Evolutionary conservation across 1,140 invertebrate genomes (phyloP).

Genomic region (Drosophila gunungcola): DNA sequence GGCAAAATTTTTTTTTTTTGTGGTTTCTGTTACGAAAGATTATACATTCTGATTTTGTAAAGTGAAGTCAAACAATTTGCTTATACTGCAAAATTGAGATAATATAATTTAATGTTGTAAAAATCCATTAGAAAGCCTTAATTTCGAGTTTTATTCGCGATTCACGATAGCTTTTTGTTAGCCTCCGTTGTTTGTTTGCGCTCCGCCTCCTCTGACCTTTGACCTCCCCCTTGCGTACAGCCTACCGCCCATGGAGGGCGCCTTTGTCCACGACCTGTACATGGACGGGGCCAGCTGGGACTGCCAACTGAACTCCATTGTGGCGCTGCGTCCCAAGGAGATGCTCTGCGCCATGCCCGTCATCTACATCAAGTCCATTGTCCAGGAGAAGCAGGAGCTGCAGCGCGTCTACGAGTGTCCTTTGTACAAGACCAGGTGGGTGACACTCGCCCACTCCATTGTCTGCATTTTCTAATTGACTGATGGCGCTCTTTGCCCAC

Average conservation of each 20-base stretch:
- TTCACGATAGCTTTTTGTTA: slow-evolving; percentile 18
- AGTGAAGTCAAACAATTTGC: no score
- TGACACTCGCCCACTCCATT: background rate
- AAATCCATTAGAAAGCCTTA: no score
- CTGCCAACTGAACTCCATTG: slow-evolving; percentile 90
- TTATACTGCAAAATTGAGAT: no score
- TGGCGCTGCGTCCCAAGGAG: slow-evolving; percentile 95
- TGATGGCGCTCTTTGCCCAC: slow-evolving; percentile 1
- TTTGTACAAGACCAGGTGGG: slow-evolving; percentile 94
- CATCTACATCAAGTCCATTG: slow-evolving; percentile 94
- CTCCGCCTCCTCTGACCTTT: background rate
- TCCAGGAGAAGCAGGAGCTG: slow-evolving; percentile 95
- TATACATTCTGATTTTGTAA: no score
- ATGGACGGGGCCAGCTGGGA: slow-evolving; percentile 99
- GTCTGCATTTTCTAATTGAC: background rate
- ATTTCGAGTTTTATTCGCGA: background rate
- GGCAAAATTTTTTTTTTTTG: no score
- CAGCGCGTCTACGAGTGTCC: slow-evolving; percentile 96
- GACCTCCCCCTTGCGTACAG: slow-evolving; percentile 79
- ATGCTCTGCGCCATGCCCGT: slow-evolving; percentile 96
- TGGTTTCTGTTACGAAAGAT: no score
- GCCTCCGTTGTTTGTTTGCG: background rate
- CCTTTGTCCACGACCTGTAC: slow-evolving; percentile 95
- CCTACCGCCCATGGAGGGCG: slow-evolving; percentile 94
- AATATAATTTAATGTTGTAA: no score